These are phyloP conservation scores for Colinus virginianus DNA, from an alignment of 2,113 vertebrate genomes.

Conservation along the genomic window DNA sequence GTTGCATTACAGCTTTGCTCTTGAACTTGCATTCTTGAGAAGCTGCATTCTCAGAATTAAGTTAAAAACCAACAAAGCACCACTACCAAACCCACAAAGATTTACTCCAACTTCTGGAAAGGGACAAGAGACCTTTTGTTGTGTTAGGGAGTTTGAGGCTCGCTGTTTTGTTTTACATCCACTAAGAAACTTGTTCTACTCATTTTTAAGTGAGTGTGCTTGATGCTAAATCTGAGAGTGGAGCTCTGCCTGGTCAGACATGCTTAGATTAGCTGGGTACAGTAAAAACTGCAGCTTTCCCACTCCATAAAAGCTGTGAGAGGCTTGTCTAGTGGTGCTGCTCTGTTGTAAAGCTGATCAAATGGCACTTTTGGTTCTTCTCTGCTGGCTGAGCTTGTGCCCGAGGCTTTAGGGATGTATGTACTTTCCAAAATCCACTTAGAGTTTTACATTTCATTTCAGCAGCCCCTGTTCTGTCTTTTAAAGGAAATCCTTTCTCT, in stretches of 20 bases:
- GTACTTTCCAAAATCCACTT: background rate
- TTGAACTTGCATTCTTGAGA: background rate
- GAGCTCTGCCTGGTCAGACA: background rate
- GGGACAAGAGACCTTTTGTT: background rate
- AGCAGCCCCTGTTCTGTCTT: background rate
- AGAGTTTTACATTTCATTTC: background rate
- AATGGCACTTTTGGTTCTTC: background rate
- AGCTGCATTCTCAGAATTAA: background rate
- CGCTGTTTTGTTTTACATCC: background rate
- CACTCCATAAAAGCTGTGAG: background rate
- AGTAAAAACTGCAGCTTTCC: background rate
- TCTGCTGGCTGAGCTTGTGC: background rate
- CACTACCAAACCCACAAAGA: background rate
- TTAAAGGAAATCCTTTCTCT: background rate
- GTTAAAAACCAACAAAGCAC: background rate
- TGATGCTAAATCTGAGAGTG: background rate
- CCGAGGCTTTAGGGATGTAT: background rate
- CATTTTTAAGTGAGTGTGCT: background rate
- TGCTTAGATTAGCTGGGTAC: background rate
- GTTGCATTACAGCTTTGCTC: background rate
- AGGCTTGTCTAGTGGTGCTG: background rate
- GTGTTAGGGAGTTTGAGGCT: background rate
- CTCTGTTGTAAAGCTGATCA: background rate
- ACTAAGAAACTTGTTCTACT: background rate
- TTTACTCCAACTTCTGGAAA: background rate